Evolutionary conservation across 2,113 vertebrate genomes (phyloP).

Genomic region (Bufo gargarizans): DNA sequence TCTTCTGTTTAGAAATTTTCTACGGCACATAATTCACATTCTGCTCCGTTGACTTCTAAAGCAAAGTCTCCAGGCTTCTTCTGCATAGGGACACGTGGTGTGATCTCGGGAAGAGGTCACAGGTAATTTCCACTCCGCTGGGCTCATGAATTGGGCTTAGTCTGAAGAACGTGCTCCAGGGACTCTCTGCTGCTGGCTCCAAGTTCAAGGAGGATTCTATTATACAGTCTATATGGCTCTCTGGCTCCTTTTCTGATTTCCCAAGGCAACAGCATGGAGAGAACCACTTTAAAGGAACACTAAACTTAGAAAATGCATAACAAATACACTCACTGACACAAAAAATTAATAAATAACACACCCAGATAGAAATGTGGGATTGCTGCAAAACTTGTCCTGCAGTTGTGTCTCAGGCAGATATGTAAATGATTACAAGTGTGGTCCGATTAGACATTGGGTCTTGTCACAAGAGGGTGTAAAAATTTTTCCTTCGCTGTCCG

Average conservation of each 20-base stretch:
- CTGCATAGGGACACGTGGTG: background rate
- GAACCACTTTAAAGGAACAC: too few species aligned
- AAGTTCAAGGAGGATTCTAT: background rate
- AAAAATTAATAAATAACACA: too few species aligned
- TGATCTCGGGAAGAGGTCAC: background rate
- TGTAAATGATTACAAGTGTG: too few species aligned
- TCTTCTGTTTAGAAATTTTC: background rate
- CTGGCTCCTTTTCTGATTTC: background rate
- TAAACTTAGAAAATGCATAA: too few species aligned
- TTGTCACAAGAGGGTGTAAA: too few species aligned
- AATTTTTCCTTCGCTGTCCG: too few species aligned
- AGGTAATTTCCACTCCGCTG: background rate
- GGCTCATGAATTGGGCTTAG: background rate
- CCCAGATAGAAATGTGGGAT: too few species aligned
- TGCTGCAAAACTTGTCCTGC: too few species aligned
- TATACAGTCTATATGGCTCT: background rate
- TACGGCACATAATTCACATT: slow-evolving; percentile 1
- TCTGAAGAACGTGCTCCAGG: background rate
- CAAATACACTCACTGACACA: too few species aligned
- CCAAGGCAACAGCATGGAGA: background rate
- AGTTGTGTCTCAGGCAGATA: too few species aligned
- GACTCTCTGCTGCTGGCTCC: background rate
- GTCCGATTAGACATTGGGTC: too few species aligned
- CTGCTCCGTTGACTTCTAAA: background rate
- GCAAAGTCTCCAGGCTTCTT: background rate